Base-by-base conservation (phyloP, 2,113 vertebrate species). In the Dipodomys merriami region DNA sequence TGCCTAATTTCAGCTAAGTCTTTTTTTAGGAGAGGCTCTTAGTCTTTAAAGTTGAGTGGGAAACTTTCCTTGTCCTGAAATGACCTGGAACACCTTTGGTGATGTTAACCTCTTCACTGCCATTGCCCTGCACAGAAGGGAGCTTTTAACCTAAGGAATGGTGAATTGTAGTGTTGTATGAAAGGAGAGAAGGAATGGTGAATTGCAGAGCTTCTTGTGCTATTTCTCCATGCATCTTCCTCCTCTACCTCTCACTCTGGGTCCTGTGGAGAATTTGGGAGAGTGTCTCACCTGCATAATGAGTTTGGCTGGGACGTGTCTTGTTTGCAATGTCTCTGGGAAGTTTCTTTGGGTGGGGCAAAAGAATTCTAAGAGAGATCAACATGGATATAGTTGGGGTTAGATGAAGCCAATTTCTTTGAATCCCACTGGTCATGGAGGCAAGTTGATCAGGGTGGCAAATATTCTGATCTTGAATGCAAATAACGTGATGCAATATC, bases 1-100 rank as follows among this genome's bases (percentile, higher is more conserved):
- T 87, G 72, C 72, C 90, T 91, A 44, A 88, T 91, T 93, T 93
- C 16, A 49, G 33, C 73, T 53, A 68, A 86, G 39, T 83, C 46
- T 86, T 84, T 44, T 90, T 94, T 77, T 57, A 95, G 89, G 73
- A 92, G 44, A 83, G 15, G 77, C 73, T 85, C 57, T 86, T 49
- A 33, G 25, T 67, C 33, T 80, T 82, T 35, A 22, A 62, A 33
- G 35, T 72, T 83, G 83, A 80, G 35, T 49, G 35, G 29, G 30
- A 87, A 91, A 62, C 29, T 83, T 64, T 25, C 33, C 60, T 90
- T 80, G 39, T 71, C 49, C 78, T 93, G 19, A 72, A 30, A 39
- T 91, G 65, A 53, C 84, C 77, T 60, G 44, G 33, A 25, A 16
- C 30, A 65, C 73, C 64, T 83, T 62, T 79, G 35, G 62, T 6